Percentiles rank a stretch among this genome's conserved stretches.
Evolutionary conservation across 2,113 vertebrate genomes (phyloP).

Genomic region (Chloropsis cyanopogon): DNA sequence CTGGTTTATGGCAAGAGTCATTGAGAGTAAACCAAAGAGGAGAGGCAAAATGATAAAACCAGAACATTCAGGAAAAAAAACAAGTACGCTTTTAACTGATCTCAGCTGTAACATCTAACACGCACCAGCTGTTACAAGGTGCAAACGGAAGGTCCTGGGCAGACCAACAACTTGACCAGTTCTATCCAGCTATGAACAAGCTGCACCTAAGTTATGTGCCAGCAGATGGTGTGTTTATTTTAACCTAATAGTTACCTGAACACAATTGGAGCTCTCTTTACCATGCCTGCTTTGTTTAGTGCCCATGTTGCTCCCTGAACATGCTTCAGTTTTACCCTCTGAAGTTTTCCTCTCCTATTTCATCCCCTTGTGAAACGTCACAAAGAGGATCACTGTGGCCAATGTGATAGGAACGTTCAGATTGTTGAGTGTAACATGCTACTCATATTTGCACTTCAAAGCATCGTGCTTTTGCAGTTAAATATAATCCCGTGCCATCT

Average conservation of each 20-base stretch:
- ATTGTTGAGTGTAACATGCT: background rate
- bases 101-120: constrained; percentile 33
- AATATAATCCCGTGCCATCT: background rate
- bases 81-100: background rate
- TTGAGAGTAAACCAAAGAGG: background rate
- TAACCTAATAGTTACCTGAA: constrained; percentile 10
- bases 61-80: background rate
- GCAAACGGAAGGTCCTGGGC: background rate
- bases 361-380: background rate
- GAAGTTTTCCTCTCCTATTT: background rate
- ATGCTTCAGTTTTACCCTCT: background rate
- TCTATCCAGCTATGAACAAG: background rate
- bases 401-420: background rate
- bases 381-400: background rate
- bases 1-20: background rate
- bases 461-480: background rate
- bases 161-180: constrained; percentile 5
- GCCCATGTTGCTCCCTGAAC: background rate
- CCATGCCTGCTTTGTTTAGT: background rate
- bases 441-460: constrained; percentile 22
- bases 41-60: constrained; percentile 12
- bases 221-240: constrained; percentile 47
- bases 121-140: constrained; percentile 28
- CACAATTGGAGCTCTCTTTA: background rate
- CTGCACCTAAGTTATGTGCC: constrained; percentile 14